Conservation (phyloP, 35 echinoderm and acorn worm species). For the Anneissia japonica region DNA sequence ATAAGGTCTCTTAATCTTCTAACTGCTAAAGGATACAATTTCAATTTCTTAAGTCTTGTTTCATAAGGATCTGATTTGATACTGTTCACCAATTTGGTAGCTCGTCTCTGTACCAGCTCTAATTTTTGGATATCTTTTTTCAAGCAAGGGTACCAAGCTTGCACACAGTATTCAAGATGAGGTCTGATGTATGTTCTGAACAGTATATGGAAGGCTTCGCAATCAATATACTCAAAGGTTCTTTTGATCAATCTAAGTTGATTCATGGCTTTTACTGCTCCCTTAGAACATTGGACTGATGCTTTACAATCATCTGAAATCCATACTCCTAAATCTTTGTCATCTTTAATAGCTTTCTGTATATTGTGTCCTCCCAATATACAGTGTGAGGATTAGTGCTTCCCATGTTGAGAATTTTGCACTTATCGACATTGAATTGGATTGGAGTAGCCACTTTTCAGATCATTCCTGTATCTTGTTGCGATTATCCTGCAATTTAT, state of each 20-base stretch:
- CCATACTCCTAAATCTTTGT: conserved; percentile 12
- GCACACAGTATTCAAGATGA: no score
- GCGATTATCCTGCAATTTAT: not conserved
- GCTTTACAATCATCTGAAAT: conserved; percentile 18
- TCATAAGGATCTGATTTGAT: no score
- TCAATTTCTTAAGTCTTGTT: no score
- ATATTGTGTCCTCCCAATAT: not conserved
- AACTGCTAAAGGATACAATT: no score
- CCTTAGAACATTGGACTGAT: conserved; percentile 23
- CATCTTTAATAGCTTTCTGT: conserved; percentile 2
- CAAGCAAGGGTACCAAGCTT: no score
- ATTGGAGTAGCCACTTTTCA: conserved; percentile 4
- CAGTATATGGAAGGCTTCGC: not conserved
- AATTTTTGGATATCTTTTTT: no score
- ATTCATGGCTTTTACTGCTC: conserved; percentile 31
- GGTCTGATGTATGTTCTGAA: not conserved
- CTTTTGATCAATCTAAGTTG: not conserved
- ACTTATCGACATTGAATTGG: conserved; percentile 14
- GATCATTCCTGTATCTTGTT: not conserved
- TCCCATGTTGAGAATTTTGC: conserved; percentile 10
- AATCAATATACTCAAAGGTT: not conserved
- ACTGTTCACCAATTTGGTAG: no score
- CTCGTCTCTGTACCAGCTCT: no score
- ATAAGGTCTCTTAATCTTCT: no score
- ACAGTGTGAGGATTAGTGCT: not conserved